phyloP scores from a whole-genome alignment of 2,797 vertebrate species.

The Myioborus melanocephalus region DNA sequence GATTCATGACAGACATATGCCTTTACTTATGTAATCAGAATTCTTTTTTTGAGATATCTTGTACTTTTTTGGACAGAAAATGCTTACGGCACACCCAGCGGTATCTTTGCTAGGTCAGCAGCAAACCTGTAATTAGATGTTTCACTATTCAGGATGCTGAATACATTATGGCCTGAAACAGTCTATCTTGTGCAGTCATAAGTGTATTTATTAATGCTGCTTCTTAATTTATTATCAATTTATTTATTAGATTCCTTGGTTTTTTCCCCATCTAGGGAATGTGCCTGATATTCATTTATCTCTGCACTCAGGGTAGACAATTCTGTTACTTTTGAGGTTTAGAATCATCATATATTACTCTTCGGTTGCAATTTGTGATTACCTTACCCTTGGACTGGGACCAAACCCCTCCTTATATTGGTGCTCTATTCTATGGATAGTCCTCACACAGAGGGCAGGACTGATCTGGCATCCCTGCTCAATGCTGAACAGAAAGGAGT shows the following conservation, averaged over 20 bases:
- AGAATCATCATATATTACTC: not conserved
- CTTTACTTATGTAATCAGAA: not conserved
- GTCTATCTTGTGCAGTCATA: not conserved
- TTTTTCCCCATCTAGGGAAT: not conserved
- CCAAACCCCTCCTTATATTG: not conserved
- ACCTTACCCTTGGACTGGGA: not conserved
- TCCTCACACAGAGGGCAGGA: not conserved
- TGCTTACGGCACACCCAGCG: not conserved
- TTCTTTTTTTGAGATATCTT: not conserved
- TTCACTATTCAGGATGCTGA: not conserved
- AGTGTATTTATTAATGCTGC: not conserved
- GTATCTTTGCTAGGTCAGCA: constrained; percentile 22
- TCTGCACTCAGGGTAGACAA: not conserved
- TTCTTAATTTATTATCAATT: not conserved
- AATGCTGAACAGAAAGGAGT: not conserved
- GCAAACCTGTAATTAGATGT: not conserved
- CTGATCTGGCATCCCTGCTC: not conserved
- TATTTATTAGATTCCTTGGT: not conserved
- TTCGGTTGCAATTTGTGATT: not conserved
- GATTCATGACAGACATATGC: not conserved
- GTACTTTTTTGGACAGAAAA: constrained; percentile 6
- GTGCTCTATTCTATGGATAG: not conserved
- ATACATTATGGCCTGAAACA: not conserved
- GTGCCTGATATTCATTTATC: not conserved
- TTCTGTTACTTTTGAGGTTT: not conserved